phyloP scores from a whole-genome alignment of 2,113 vertebrate genomes.

The Zonotrichia leucophrys region DNA sequence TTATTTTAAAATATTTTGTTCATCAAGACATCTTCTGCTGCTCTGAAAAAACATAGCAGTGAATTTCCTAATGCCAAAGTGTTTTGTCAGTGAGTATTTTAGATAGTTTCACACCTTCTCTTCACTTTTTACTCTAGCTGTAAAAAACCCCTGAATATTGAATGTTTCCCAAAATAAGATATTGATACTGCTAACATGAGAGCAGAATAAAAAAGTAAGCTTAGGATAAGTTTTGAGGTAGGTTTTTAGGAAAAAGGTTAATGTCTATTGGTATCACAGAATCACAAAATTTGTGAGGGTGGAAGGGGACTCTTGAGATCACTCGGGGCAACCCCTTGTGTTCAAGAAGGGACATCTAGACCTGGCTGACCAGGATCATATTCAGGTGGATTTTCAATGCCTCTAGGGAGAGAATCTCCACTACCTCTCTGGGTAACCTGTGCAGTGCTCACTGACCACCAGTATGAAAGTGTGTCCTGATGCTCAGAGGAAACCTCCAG shows the following conservation, averaged over 20 bases:
- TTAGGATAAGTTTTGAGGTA: background rate
- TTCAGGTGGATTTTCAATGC: background rate
- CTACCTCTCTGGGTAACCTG: background rate
- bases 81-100: background rate
- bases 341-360: background rate
- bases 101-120: background rate
- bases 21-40: background rate
- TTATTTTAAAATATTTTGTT: background rate
- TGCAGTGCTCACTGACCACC: background rate
- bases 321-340: fast-evolving
- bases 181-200: background rate
- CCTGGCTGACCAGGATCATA: background rate
- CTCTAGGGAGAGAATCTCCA: background rate
- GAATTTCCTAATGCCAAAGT: background rate
- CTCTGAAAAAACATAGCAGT: background rate
- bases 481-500: background rate
- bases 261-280: background rate
- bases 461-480: background rate
- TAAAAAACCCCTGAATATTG: background rate
- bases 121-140: background rate
- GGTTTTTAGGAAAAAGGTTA: background rate
- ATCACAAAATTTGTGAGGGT: background rate
- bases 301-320: background rate
- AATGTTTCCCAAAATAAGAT: fast-evolving
- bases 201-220: background rate